Evolutionary conservation across 1,140 invertebrate genomes (phyloP).

Genomic region (Ctenoplectra terminalis): DNA sequence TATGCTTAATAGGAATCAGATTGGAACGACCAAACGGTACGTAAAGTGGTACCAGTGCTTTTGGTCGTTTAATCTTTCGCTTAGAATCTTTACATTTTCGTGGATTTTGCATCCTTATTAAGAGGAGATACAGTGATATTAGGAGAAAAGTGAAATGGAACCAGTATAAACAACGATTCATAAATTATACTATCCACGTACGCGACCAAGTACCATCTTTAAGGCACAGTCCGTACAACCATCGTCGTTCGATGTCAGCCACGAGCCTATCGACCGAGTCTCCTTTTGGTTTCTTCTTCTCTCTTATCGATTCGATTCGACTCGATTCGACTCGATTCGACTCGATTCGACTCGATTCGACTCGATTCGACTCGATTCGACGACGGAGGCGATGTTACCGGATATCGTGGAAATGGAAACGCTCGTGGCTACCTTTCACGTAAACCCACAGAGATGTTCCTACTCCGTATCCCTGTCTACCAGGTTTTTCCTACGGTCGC

Average conservation of each 20-base stretch:
- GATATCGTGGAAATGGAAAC: constrained; percentile 58
- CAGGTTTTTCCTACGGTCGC: constrained; percentile 48
- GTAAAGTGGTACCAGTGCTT: too few species aligned
- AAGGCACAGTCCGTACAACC: constrained; percentile 56
- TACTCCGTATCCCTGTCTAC: constrained; percentile 5
- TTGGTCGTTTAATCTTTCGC: neutral
- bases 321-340: too few species aligned
- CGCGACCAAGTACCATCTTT: constrained; percentile 68
- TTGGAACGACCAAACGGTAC: neutral
- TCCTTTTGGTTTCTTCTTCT: too few species aligned
- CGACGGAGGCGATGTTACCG: constrained; percentile 19
- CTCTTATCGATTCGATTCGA: too few species aligned
- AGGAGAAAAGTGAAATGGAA: constrained; percentile 32
- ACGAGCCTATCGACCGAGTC: too few species aligned
- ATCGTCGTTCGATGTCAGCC: constrained; percentile 69
- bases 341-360: neutral
- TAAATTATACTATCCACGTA: constrained; percentile 74
- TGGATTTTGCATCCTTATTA: too few species aligned
- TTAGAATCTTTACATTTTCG: neutral
- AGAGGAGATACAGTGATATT: neutral
- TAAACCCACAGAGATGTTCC: constrained; percentile 30
- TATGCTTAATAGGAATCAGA: neutral
- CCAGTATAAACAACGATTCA: constrained; percentile 72
- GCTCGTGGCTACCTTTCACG: constrained; percentile 21
- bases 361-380: neutral